Conservation (phyloP, 2,797 vertebrate genomes). For the Acanthurus leucopareius region DNA sequence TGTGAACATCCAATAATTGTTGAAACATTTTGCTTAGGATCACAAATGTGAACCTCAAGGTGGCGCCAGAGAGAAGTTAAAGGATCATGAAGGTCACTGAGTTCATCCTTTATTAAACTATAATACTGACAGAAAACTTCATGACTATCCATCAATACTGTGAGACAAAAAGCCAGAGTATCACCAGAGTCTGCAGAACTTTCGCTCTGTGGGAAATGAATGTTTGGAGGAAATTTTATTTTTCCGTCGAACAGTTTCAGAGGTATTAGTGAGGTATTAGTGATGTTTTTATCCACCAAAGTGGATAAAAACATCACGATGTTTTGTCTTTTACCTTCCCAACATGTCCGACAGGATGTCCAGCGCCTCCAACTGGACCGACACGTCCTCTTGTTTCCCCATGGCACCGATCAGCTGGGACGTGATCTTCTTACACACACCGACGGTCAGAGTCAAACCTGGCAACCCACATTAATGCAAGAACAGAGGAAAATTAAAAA, state of each 20-base stretch:
- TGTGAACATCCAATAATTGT: too few species aligned
- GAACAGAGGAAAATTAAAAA: neutral
- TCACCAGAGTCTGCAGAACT: too few species aligned
- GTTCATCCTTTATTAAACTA: too few species aligned
- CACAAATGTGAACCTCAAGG: too few species aligned
- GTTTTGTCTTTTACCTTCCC: constrained; percentile 86
- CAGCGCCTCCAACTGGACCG: constrained; percentile 94
- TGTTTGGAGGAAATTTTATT: neutral
- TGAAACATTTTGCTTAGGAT: too few species aligned
- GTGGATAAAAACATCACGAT: neutral
- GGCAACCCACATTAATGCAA: constrained; percentile 10
- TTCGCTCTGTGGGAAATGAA: too few species aligned
- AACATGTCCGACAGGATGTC: constrained; percentile 98
- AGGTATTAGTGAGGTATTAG: neutral
- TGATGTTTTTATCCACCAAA: too few species aligned
- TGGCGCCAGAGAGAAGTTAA: neutral
- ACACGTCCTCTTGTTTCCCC: constrained; percentile 93
- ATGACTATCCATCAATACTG: too few species aligned
- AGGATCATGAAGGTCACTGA: too few species aligned
- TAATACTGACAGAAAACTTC: too few species aligned
- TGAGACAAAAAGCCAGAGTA: too few species aligned
- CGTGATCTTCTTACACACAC: constrained; percentile 94
- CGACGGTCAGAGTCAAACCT: constrained; percentile 91
- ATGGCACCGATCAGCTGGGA: constrained; percentile 94
- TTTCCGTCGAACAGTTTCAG: too few species aligned